These are phyloP conservation scores for Scotopteryx bipunctaria DNA, from an alignment of 2,888 invertebrate genomes.

Conservation along the genomic window DNA sequence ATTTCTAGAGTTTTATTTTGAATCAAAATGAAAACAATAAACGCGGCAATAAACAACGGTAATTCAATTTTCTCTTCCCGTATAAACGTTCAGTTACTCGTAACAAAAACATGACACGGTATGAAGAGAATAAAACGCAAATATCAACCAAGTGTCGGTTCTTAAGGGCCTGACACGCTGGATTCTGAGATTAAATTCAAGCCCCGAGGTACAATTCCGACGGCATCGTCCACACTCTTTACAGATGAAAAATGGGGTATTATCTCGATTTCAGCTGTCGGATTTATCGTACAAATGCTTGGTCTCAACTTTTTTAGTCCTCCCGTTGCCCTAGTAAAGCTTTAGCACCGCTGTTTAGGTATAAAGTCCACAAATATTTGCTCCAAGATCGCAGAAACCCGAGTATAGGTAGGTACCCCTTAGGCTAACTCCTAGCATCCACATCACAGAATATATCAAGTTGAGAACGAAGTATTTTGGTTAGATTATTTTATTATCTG, in stretches of 20 bases:
- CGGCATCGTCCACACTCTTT: constrained; percentile 69
- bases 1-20: not conserved
- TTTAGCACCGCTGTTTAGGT: not conserved
- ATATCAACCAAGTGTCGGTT: constrained; percentile 62
- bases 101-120: constrained; percentile 49
- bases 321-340: not conserved
- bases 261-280: constrained; percentile 74
- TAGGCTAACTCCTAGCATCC: too few species aligned
- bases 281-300: constrained; percentile 25
- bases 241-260: constrained; percentile 75
- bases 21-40: constrained; percentile 19
- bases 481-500: too few species aligned
- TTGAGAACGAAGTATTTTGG: too few species aligned
- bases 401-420: too few species aligned
- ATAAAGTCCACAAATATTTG: not conserved
- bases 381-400: too few species aligned
- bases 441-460: too few species aligned
- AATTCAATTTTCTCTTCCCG: constrained; percentile 29
- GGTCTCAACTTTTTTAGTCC: constrained; percentile 11
- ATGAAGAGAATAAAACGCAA: constrained; percentile 52
- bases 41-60: constrained; percentile 23
- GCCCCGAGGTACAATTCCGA: constrained; percentile 77
- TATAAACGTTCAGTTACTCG: constrained; percentile 34
- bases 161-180: constrained; percentile 72
- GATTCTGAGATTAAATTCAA: constrained; percentile 80